Percentiles rank a stretch among this genome's conserved stretches.
These are phyloP conservation scores for Cryptosula pallasiana DNA, from an alignment of 2,888 invertebrate genomes.

Conservation along the genomic window DNA sequence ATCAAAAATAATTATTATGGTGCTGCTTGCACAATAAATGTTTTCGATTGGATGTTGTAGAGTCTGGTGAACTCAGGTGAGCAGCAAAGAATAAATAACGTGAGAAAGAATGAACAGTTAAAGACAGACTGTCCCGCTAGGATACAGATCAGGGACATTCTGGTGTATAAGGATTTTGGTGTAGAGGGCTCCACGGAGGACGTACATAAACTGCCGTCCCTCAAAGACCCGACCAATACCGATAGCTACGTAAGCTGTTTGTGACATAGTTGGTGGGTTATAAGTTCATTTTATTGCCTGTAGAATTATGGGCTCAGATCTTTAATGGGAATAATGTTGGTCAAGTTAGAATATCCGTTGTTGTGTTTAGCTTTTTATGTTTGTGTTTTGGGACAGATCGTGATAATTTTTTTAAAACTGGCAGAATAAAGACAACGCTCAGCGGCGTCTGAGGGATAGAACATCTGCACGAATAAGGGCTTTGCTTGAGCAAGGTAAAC, in stretches of 20 bases:
- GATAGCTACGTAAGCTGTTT: background rate
- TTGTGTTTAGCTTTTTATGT: too few species aligned
- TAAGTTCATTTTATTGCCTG: too few species aligned
- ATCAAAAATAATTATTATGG: too few species aligned
- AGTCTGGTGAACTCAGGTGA: background rate
- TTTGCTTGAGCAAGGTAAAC: background rate
- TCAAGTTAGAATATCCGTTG: too few species aligned
- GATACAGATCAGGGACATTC: conserved; percentile 1
- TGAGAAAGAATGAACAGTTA: background rate
- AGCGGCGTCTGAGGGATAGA: background rate
- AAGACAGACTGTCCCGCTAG: conserved; percentile 5
- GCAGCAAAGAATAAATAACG: conserved; percentile 4
- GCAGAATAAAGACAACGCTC: conserved; percentile 1
- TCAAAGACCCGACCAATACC: conserved; percentile 1
- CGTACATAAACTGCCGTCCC: background rate
- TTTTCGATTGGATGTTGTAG: too few species aligned
- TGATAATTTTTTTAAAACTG: too few species aligned
- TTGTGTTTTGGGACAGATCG: too few species aligned
- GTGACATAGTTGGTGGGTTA: too few species aligned
- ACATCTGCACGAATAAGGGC: conserved; percentile 7
- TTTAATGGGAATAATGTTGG: too few species aligned
- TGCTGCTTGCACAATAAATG: too few species aligned
- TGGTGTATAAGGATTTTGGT: background rate
- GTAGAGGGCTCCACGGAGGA: background rate
- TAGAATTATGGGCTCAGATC: too few species aligned